These are phyloP conservation scores for Cephus sareptanus DNA, from an alignment of 2,888 invertebrate genomes.

Conservation along the genomic window DNA sequence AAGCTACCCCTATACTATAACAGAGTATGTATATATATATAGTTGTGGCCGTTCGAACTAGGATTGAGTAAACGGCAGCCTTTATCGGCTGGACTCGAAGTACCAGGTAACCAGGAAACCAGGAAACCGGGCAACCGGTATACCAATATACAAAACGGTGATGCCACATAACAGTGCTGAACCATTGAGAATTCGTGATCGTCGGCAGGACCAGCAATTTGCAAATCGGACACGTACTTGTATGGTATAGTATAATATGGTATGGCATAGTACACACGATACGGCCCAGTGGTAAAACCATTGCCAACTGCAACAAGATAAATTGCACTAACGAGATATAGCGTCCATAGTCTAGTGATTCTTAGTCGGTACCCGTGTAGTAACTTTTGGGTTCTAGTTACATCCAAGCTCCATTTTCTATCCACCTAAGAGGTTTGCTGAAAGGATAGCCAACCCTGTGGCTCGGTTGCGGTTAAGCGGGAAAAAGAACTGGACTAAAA, in stretches of 20 bases:
- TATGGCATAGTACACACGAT: not conserved
- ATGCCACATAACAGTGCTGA: not conserved
- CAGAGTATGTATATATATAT: constrained; percentile 15
- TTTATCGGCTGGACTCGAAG: not conserved
- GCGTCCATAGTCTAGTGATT: not conserved
- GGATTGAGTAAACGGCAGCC: not conserved
- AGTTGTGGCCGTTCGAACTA: constrained; percentile 13
- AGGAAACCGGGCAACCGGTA: not conserved
- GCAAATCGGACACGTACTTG: not conserved
- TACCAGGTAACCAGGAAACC: not conserved
- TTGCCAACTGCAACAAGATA: not conserved
- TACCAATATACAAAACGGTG: not conserved
- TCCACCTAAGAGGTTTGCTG: not conserved
- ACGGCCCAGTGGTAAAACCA: not conserved
- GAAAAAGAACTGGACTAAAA: not conserved
- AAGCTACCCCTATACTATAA: constrained; percentile 13
- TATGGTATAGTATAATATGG: not conserved
- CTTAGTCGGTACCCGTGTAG: not conserved
- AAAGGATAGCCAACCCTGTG: not conserved
- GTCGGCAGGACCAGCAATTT: not conserved
- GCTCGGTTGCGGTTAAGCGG: not conserved
- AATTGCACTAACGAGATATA: not conserved
- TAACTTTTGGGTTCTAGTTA: not conserved
- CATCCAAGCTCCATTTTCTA: not conserved
- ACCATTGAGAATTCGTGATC: not conserved